phyloP scores from a whole-genome alignment of 2,113 vertebrate genomes.

The Lepus timidus region DNA sequence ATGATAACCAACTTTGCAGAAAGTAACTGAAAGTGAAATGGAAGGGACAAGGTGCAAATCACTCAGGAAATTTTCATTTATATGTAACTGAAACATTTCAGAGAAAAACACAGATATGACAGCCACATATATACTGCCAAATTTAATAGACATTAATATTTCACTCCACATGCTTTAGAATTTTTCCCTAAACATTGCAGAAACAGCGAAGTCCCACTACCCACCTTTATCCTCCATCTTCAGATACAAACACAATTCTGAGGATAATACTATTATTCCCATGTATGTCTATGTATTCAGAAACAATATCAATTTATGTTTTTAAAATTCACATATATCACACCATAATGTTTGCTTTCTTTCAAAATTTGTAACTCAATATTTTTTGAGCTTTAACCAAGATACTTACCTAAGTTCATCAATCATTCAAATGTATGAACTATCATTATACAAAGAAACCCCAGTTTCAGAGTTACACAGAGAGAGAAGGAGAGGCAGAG shows the following conservation, averaged over 20 bases:
- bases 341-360: not conserved
- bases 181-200: not conserved
- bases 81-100: not conserved
- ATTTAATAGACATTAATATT: not conserved
- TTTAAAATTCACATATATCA: not conserved
- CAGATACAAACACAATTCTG: not conserved
- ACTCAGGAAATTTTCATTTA: constrained; percentile 3
- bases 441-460: not conserved
- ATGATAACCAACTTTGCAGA: not conserved
- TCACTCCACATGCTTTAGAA: constrained; percentile 1
- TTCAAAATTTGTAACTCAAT: not conserved
- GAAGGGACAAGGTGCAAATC: not conserved
- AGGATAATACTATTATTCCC: not conserved
- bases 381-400: not conserved
- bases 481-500: no score
- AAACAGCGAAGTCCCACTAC: not conserved
- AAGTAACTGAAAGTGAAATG: constrained; percentile 30
- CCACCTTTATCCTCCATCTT: not conserved
- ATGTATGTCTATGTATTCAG: not conserved
- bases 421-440: not conserved
- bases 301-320: not conserved
- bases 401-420: not conserved
- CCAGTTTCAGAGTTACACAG: no score
- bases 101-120: not conserved
- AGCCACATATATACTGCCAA: not conserved